Evolutionary conservation across 1,140 invertebrate genomes (phyloP), one percentile per base, ranked within the genome.

Genomic region (Trichogramma pretiosum): DNA sequence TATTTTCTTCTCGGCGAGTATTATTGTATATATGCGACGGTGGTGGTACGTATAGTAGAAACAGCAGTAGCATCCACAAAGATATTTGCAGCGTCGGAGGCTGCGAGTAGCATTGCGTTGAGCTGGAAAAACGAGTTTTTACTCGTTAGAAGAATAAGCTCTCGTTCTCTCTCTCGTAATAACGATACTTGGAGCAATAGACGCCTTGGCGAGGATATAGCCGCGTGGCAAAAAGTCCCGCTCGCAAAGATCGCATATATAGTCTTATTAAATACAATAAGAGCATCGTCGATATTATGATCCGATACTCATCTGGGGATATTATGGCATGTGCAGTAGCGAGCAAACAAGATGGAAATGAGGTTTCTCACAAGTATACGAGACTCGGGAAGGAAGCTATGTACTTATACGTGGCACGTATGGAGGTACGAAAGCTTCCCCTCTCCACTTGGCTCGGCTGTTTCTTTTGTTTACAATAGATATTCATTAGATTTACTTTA

Each of bases 381-480:
- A n/a, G n/a, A n/a, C n/a, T n/a, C 17, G 30, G 33, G 45, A 30
- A n/a, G 19, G 23, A 14, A 18, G 40, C 48, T 48, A 47, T 30
- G 38, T 42, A 38, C 18, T 17, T 13, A 32, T n/a, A n/a, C n/a
- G 24, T 7, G 24, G 24, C 24, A 11, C 11, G 24, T 28, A 7
- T 11, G 24, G 33, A n/a, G n/a, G n/a, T n/a, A n/a, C n/a, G n/a
- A n/a, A n/a, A n/a, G n/a, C n/a, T n/a, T n/a, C n/a, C n/a, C n/a
- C n/a, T n/a, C n/a, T n/a, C 36, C 41, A 32, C 33, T 49, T 24
- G 39, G 33, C 32, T 47, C 47, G 28, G n/a, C n/a, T n/a, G n/a
- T 26, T 49, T 51, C 44, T 53, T 56, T 54, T 57, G 56, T 58
- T 58, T 58, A 54, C 54, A 56, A n/a, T 60, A 58, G 53, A 60